Percentiles rank a stretch among this genome's conserved stretches.
Conservation (phyloP, 2,797 vertebrate species). For the Poecilia velifera region DNA sequence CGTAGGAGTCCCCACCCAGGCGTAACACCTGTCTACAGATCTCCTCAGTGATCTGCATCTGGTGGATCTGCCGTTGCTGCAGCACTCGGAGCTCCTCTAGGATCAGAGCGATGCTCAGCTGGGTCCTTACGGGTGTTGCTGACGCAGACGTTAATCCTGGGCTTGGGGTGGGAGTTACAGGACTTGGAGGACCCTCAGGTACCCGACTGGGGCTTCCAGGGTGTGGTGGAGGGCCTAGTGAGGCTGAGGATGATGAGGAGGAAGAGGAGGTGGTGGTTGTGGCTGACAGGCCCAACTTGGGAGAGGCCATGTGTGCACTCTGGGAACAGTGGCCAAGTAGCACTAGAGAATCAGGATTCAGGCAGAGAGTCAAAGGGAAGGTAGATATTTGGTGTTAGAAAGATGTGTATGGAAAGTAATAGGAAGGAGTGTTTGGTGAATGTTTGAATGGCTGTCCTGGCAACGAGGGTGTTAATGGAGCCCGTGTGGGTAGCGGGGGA, state of each 20-base stretch:
- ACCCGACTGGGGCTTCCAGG: slow-evolving; percentile 86
- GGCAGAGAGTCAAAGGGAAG: slow-evolving; percentile 37
- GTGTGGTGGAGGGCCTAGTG: slow-evolving; percentile 80
- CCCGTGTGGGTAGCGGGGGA: slow-evolving; percentile 47
- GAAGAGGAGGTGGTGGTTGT: slow-evolving; percentile 80
- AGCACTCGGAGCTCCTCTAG: slow-evolving; percentile 90
- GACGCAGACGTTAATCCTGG: slow-evolving; percentile 79
- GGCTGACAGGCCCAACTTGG: slow-evolving; percentile 83
- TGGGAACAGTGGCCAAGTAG: slow-evolving; percentile 36
- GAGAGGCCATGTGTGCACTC: slow-evolving; percentile 80
- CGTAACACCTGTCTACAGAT: slow-evolving; percentile 91
- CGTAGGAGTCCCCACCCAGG: slow-evolving; percentile 82
- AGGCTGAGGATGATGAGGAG: slow-evolving; percentile 80
- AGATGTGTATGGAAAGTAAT: slow-evolving; percentile 38
- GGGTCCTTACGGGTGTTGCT: slow-evolving; percentile 74
- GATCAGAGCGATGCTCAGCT: slow-evolving; percentile 89
- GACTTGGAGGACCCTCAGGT: slow-evolving; percentile 85
- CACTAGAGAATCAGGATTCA: slow-evolving; percentile 56
- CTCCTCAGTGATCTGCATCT: slow-evolving; percentile 95
- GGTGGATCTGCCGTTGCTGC: slow-evolving; percentile 92
- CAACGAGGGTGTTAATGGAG: slow-evolving; percentile 43
- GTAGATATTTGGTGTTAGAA: slow-evolving; percentile 37
- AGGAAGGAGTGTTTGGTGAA: slow-evolving; percentile 32
- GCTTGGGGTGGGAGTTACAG: slow-evolving; percentile 79
- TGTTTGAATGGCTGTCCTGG: slow-evolving; percentile 50